phyloP scores from a whole-genome alignment of 2,888 invertebrate species.

The Apodemia hepburni region DNA sequence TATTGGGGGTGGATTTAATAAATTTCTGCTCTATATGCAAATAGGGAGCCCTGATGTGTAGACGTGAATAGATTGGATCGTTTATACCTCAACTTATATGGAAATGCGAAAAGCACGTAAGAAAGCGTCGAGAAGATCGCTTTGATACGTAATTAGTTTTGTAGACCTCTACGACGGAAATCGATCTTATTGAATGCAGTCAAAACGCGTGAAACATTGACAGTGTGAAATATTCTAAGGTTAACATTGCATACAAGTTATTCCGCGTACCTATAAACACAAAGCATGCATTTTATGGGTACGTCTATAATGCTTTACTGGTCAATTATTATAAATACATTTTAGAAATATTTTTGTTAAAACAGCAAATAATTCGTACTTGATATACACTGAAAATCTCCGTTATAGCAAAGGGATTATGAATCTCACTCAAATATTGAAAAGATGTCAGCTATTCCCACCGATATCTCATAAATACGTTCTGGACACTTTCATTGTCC shows the following conservation, averaged over 20 bases:
- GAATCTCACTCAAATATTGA: conserved; percentile 9
- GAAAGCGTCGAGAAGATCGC: conserved; percentile 76
- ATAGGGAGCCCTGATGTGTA: conserved; percentile 79
- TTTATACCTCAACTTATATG: conserved; percentile 80
- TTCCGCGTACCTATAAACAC: too few relatives aligned
- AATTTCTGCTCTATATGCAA: conserved; percentile 81
- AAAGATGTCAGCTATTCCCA: conserved; percentile 10
- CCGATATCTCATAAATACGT: conserved; percentile 13
- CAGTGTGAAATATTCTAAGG: neutral
- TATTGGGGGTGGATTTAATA: conserved; percentile 81
- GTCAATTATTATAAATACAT: too few relatives aligned
- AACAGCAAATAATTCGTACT: too few relatives aligned
- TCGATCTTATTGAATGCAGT: conserved; percentile 57
- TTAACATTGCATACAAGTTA: neutral
- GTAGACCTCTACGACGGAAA: conserved; percentile 56
- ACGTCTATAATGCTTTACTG: too few relatives aligned
- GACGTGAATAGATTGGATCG: conserved; percentile 81
- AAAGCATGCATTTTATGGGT: too few relatives aligned
- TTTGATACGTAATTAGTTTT: conserved; percentile 79
- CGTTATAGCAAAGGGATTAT: conserved; percentile 12
- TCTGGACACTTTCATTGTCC: conserved; percentile 11
- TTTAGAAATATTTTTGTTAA: too few relatives aligned
- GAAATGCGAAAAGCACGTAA: conserved; percentile 79
- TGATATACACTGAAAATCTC: neutral
- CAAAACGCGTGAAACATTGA: conserved; percentile 39